A percentile compares a stretch with the other conserved stretches of the same genome.
Evolutionary conservation across 2,888 invertebrate species (phyloP).

Genomic region (Xiphydria camelus): DNA sequence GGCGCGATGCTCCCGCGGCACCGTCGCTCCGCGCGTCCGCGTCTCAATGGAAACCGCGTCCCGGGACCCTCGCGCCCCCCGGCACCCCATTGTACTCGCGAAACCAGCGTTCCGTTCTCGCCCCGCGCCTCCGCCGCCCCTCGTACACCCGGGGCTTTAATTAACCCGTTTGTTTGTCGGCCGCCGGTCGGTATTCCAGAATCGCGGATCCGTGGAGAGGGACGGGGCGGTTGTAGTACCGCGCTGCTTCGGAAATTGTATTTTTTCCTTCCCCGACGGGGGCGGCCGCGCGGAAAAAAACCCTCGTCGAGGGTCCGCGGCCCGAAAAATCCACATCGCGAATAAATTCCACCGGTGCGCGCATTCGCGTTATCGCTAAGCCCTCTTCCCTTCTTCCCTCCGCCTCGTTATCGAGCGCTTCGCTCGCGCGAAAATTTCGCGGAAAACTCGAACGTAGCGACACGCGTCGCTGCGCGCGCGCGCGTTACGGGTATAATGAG

Average conservation of each 20-base stretch:
- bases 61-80: slow-evolving; percentile 15
- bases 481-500: no score
- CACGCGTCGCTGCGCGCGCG: no score
- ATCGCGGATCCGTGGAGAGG: no score
- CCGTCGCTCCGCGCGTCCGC: no score
- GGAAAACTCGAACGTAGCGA: no score
- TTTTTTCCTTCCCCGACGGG: slow-evolving; percentile 3
- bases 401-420: no score
- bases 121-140: no score
- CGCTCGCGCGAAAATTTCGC: no score
- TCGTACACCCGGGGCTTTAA: slow-evolving; percentile 25
- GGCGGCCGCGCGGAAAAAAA: slow-evolving; percentile 25
- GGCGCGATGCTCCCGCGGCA: no score
- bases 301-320: slow-evolving; percentile 41
- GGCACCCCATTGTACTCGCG: slow-evolving; percentile 16
- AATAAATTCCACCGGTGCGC: slow-evolving; percentile 33
- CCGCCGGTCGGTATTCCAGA: slow-evolving; percentile 21
- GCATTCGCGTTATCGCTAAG: no score
- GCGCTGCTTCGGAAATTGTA: background rate
- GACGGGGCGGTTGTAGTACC: no score
- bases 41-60: slow-evolving; percentile 22
- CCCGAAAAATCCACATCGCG: slow-evolving; percentile 38
- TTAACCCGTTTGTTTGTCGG: slow-evolving; percentile 39
- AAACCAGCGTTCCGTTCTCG: slow-evolving; percentile 13
- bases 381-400: no score